Percentiles rank a stretch among this genome's conserved stretches.
Conservation (phyloP, 2,797 vertebrate genomes). For the Sebastiscus albofasciatus region DNA sequence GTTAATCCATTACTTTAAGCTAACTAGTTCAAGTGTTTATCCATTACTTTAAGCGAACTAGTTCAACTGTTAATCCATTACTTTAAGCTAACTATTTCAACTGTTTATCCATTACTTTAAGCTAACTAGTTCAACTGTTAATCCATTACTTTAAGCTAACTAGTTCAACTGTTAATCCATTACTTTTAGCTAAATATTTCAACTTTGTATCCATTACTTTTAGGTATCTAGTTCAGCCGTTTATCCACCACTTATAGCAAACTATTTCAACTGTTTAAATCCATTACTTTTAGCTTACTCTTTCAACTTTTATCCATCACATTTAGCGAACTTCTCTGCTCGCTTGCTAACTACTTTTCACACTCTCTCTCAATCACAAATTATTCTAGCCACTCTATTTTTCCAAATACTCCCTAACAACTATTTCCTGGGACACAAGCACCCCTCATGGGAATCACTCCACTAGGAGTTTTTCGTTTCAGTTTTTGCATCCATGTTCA, state of each 20-base stretch:
- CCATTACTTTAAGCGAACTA: no score
- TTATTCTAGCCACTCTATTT: background rate
- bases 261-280: background rate
- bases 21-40: no score
- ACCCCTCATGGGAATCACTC: background rate
- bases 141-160: background rate
- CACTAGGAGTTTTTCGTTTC: background rate
- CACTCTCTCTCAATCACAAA: background rate
- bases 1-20: no score
- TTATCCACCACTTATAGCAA: background rate
- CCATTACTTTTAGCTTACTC: background rate
- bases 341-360: background rate
- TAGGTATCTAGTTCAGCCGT: background rate
- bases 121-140: background rate
- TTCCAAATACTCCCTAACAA: background rate
- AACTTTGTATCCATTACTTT: background rate
- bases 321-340: background rate
- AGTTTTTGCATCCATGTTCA: constrained; percentile 6
- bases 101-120: background rate
- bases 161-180: no score
- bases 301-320: background rate
- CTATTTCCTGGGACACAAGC: background rate
- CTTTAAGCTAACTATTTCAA: background rate
- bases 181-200: background rate
- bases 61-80: background rate